Conservation (phyloP, 53 echinoderm and acorn worm genomes). For the Luidia sarsii region DNA sequence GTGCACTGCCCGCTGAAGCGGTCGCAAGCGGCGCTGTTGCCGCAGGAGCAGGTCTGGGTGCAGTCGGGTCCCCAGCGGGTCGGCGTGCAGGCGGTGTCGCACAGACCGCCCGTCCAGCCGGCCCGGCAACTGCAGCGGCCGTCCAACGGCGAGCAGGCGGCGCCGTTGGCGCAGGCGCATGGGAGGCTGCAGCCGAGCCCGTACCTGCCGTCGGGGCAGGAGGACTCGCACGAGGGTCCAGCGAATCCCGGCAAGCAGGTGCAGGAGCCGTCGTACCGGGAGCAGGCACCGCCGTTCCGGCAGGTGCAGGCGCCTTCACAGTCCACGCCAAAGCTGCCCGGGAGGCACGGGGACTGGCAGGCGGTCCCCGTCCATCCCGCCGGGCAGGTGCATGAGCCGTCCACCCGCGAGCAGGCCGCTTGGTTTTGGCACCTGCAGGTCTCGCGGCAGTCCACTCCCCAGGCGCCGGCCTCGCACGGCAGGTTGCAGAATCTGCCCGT, state of each 20-base stretch:
- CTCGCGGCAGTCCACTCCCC: conserved; percentile 61
- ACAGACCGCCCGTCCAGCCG: conserved; percentile 79
- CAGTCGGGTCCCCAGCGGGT: conserved; percentile 60
- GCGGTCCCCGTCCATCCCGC: conserved; percentile 78
- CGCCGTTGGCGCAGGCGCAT: conserved; percentile 69
- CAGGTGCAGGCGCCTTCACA: conserved; percentile 73
- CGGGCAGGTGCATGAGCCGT: conserved; percentile 73
- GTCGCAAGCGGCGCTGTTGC: conserved; percentile 56
- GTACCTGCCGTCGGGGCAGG: conserved; percentile 47
- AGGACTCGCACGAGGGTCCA: conserved; percentile 41
- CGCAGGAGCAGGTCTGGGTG: conserved; percentile 44
- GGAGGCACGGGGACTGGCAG: conserved; percentile 57
- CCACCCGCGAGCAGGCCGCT: conserved; percentile 71
- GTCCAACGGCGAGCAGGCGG: conserved; percentile 59
- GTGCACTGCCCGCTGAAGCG: conserved; percentile 68
- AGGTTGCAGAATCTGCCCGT: conserved; percentile 65
- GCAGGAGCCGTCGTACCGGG: conserved; percentile 56
- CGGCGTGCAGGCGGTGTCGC: conserved; percentile 50
- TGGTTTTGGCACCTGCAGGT: conserved; percentile 60
- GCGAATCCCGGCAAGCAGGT: conserved; percentile 63
- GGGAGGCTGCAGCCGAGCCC: conserved; percentile 50
- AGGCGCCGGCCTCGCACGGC: conserved; percentile 66
- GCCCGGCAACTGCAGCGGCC: conserved; percentile 71
- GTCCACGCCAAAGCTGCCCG: conserved; percentile 65
- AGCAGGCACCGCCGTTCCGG: conserved; percentile 61